A percentile compares a stretch with the other conserved stretches of the same genome.
Conservation (phyloP, 2,888 invertebrate species). For the Dryomyza anilis region DNA sequence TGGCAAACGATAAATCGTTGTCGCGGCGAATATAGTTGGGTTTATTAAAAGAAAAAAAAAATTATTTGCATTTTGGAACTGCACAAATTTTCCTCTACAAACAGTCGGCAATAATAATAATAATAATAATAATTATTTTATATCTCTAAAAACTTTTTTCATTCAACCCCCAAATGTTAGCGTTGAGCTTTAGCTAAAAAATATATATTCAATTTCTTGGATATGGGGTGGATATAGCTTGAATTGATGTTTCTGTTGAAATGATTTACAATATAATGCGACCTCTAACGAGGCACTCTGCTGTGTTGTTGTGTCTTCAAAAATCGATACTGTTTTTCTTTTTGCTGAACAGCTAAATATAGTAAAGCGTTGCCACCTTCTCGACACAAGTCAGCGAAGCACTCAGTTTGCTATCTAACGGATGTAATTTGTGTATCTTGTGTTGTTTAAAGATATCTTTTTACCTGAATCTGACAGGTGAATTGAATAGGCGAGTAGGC, state of each 20-base stretch:
- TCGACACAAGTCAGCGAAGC: background rate
- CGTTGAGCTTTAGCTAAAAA: too few relatives aligned
- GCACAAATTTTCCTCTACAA: too few relatives aligned
- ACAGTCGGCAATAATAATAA: too few relatives aligned
- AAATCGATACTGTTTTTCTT: too few relatives aligned
- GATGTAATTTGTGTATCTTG: background rate
- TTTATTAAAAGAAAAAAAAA: too few relatives aligned
- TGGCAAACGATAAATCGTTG: background rate
- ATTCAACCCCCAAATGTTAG: too few relatives aligned
- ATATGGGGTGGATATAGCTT: background rate
- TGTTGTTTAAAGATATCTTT: background rate
- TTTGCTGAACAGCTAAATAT: too few relatives aligned
- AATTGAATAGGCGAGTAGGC: background rate
- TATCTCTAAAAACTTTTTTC: too few relatives aligned
- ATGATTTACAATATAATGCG: slow-evolving; percentile 4
- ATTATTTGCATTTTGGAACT: too few relatives aligned
- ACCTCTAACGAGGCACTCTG: background rate
- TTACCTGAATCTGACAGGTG: slow-evolving; percentile 2
- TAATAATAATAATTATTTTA: too few relatives aligned
- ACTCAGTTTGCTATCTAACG: background rate
- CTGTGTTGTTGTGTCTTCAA: background rate
- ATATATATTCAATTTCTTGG: too few relatives aligned
- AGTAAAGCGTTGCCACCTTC: background rate
- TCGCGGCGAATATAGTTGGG: too few relatives aligned
- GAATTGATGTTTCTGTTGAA: background rate